Evolutionary conservation across 2,888 invertebrate genomes (phyloP).

Genomic region (Chalcis sispes): DNA sequence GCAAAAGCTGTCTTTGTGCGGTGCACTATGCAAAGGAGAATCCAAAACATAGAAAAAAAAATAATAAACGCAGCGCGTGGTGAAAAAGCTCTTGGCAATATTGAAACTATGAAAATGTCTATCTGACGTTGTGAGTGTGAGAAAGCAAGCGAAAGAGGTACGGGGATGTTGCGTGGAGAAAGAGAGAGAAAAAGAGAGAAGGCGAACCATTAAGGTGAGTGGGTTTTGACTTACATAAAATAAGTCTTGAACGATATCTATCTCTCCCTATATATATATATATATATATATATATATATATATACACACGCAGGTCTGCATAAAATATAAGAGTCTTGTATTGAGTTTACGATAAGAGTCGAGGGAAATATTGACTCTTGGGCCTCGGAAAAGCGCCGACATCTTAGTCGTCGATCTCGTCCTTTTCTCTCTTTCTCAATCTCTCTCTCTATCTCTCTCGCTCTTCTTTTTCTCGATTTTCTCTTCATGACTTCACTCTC

Average conservation of each 20-base stretch:
- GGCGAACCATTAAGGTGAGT: conserved; percentile 73
- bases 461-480: too few relatives aligned
- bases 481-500: conserved; percentile 3
- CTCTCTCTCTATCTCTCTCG: not conserved
- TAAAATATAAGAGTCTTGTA: conserved; percentile 68
- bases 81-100: conserved; percentile 52
- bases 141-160: conserved; percentile 16
- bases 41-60: not conserved
- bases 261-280: conserved; percentile 69
- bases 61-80: not conserved
- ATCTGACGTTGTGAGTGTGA: conserved; percentile 39
- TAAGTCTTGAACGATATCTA: conserved; percentile 69
- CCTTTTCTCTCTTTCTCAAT: conserved; percentile 1
- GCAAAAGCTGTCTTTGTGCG: not conserved
- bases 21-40: not conserved
- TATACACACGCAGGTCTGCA: conserved; percentile 64
- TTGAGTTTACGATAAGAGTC: conserved; percentile 59
- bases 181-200: conserved; percentile 49
- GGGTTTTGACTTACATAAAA: conserved; percentile 74
- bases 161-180: too few relatives aligned
- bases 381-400: conserved; percentile 45
- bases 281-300: too few relatives aligned
- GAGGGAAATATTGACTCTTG: conserved; percentile 59
- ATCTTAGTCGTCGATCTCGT: not conserved
- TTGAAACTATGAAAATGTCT: conserved; percentile 58